Conservation (phyloP, 2,888 invertebrate species). For the Maniola hyperantus region DNA sequence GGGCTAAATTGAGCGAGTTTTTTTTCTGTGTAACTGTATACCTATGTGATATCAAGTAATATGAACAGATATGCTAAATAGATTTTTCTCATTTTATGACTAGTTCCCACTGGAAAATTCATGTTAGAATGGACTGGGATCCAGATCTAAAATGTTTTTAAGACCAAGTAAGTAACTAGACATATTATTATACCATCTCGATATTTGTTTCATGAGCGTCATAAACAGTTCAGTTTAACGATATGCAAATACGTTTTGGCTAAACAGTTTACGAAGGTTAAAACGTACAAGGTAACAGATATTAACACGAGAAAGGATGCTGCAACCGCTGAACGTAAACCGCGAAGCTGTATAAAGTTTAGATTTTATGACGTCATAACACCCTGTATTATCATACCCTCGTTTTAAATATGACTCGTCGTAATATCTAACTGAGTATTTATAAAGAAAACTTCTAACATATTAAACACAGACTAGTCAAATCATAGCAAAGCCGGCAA, state of each 20-base stretch:
- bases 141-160: too few relatives aligned
- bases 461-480: too few relatives aligned
- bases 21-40: too few relatives aligned
- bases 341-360: constrained; percentile 16
- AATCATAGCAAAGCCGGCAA: too few relatives aligned
- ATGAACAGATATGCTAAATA: too few relatives aligned
- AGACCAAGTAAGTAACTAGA: too few relatives aligned
- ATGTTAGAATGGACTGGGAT: not conserved
- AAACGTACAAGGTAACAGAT: constrained; percentile 21
- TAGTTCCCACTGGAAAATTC: too few relatives aligned
- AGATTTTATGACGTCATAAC: constrained; percentile 18
- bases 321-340: constrained; percentile 15
- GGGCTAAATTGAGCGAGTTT: too few relatives aligned
- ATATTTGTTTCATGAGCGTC: not conserved
- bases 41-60: too few relatives aligned
- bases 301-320: constrained; percentile 25
- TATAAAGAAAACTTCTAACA: too few relatives aligned
- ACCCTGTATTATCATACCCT: not conserved
- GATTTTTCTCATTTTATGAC: too few relatives aligned
- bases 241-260: constrained; percentile 15
- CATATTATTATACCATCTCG: too few relatives aligned
- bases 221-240: constrained; percentile 20
- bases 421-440: not conserved
- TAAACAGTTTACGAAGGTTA: constrained; percentile 24
- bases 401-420: not conserved